Conservation (phyloP, 2,888 invertebrate species). For the Nowickia ferox region DNA sequence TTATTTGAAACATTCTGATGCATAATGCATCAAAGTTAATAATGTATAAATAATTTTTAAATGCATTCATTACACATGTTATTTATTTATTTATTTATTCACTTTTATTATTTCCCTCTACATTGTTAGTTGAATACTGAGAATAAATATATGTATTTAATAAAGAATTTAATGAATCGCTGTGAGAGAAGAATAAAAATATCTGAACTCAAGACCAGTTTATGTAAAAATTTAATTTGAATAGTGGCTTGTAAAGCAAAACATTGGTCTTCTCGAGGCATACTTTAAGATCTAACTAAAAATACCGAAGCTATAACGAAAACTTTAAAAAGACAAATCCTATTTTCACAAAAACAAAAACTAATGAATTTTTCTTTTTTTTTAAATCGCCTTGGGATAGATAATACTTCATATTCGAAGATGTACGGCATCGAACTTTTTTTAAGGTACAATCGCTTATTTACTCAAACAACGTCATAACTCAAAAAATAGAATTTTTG, state of each 20-base stretch:
- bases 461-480: no score
- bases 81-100: slow-evolving; percentile 33
- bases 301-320: neutral
- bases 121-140: slow-evolving; percentile 29
- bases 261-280: neutral
- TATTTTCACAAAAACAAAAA: no score
- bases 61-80: slow-evolving; percentile 61
- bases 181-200: neutral
- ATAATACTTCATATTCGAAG: no score
- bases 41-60: slow-evolving; percentile 27
- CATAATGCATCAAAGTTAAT: slow-evolving; percentile 12
- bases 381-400: no score
- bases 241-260: neutral
- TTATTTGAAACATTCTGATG: slow-evolving; percentile 29
- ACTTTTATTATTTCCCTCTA: slow-evolving; percentile 6
- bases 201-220: slow-evolving; percentile 18
- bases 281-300: neutral
- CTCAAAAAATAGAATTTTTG: no score
- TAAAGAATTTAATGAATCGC: slow-evolving; percentile 41
- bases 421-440: no score
- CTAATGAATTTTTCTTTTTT: no score
- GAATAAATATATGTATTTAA: slow-evolving; percentile 18
- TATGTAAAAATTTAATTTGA: slow-evolving; percentile 25
- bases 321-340: no score
- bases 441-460: no score